Conservation (phyloP, 2,113 vertebrate species). For the Thermophis baileyi region DNA sequence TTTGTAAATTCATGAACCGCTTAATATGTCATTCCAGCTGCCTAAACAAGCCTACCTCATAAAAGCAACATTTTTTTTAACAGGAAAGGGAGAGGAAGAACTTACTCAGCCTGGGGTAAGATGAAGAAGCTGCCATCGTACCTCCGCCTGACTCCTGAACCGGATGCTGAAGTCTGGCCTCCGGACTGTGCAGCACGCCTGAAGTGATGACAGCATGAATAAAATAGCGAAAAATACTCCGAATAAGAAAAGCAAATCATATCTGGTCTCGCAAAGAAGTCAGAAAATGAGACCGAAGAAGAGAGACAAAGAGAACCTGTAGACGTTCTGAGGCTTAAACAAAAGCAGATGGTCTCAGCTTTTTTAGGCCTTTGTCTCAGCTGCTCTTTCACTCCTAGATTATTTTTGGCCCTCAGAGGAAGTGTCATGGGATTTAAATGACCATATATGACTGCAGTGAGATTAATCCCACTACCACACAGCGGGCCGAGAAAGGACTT, state of each 20-base stretch:
- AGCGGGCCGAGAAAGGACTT: conserved; percentile 53
- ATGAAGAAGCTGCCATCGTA: conserved; percentile 70
- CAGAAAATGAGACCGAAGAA: conserved; percentile 19
- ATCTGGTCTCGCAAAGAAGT: conserved; percentile 38
- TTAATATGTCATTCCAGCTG: background rate
- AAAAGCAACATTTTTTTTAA: conserved; percentile 10
- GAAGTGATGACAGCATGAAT: conserved; percentile 70
- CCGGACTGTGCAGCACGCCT: conserved; percentile 54
- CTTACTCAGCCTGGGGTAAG: conserved; percentile 78
- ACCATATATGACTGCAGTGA: conserved; percentile 89
- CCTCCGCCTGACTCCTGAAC: conserved; percentile 73
- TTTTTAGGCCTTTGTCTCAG: conserved; percentile 72
- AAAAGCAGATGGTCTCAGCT: conserved; percentile 71
- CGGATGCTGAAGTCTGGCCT: conserved; percentile 37
- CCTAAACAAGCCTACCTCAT: background rate
- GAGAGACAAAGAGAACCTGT: conserved; percentile 15
- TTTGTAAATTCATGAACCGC: background rate
- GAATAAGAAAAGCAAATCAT: conserved; percentile 93
- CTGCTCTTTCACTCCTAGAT: conserved; percentile 76
- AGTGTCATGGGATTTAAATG: conserved; percentile 79
- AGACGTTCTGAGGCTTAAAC: conserved; percentile 55
- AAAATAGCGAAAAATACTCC: conserved; percentile 89
- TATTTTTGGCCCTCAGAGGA: conserved; percentile 91
- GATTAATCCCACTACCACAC: conserved; percentile 67
- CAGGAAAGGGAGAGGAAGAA: conserved; percentile 28